Evolutionary conservation across 2,888 invertebrate genomes (phyloP).

Genomic region (Didymodactylos carnosus): DNA sequence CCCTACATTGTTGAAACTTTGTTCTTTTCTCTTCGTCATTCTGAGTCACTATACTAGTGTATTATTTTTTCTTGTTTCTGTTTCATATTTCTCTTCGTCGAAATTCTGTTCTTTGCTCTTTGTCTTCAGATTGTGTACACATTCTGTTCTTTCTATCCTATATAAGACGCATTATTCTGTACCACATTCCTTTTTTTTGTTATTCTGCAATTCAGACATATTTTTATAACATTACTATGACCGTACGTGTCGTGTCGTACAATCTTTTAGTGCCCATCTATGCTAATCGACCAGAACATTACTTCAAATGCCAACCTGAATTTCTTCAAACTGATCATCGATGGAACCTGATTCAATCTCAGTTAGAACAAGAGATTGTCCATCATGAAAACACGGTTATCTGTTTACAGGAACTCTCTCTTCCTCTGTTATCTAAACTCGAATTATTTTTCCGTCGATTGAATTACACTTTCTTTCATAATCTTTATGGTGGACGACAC

Average conservation of each 20-base stretch:
- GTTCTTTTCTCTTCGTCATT: no score
- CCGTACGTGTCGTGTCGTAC: not conserved
- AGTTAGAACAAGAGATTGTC: not conserved
- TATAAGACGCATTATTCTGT: no score
- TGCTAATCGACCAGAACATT: not conserved
- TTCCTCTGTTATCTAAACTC: not conserved
- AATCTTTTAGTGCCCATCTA: not conserved
- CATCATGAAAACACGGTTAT: not conserved
- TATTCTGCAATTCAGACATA: no score
- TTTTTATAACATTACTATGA: not conserved
- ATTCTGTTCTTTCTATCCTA: no score
- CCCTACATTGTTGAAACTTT: no score
- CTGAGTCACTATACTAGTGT: no score
- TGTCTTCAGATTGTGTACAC: no score
- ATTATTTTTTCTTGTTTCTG: no score
- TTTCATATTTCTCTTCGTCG: no score
- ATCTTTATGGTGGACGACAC: not conserved
- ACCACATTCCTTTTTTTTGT: no score
- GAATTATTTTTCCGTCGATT: not conserved
- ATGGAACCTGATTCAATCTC: not conserved
- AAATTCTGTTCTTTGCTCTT: no score
- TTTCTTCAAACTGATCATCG: not conserved
- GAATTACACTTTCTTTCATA: not conserved
- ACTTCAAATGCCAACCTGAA: not conserved
- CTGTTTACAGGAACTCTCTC: not conserved